Evolutionary conservation across 2,797 vertebrate genomes (phyloP), one percentile per base, ranked within the genome.

Genomic region (Darevskia nairensis): DNA sequence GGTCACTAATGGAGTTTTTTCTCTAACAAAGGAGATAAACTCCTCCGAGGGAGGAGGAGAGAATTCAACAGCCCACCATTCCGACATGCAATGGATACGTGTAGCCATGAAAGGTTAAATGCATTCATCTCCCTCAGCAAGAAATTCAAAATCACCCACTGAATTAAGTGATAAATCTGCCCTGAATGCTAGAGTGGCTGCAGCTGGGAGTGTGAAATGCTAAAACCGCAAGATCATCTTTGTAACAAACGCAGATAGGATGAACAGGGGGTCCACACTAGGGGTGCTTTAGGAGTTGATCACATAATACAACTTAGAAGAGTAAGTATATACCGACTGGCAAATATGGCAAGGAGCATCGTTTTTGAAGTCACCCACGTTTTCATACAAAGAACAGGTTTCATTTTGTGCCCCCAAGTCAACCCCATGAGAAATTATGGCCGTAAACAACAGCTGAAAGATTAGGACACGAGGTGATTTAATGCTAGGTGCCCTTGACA

Each of bases 391-490:
- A n/a, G 13, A n/a, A 82, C 27, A 27, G 10, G 61, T 17, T 41
- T 6, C 21, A n/a, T 29, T 66, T 77, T 68, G 41, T 44, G 41
- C 59, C 64, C 19, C 15, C 80, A 83, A 77, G 46, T n/a, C 59
- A 88, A 29, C 46, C 32, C 35, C 6, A 79, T 44, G 17, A 88
- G n/a, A 87, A 79, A 83, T 25, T 72, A 85, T 39, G 32, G 29
- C n/a, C 6, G 74, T 13, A 29, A 29, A 77, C 71, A 50, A 66
- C 17, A 90, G 80, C 17, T 75, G 15, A 1, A 80, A n/a, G 82
- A 8, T 2, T 77, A 88, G n/a, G 29, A 6, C 69, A 90, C 91
- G 41, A 74, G n/a, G 64, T 44, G 32, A 64, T 80, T 23, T 77
- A 44, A 50, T 10, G 0, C 61, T 64, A 82, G 3, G 50, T 84